A percentile compares a stretch with the other conserved stretches of the same genome.
phyloP scores from a whole-genome alignment of 2,797 vertebrate genomes.

The Rhincodon typus region DNA sequence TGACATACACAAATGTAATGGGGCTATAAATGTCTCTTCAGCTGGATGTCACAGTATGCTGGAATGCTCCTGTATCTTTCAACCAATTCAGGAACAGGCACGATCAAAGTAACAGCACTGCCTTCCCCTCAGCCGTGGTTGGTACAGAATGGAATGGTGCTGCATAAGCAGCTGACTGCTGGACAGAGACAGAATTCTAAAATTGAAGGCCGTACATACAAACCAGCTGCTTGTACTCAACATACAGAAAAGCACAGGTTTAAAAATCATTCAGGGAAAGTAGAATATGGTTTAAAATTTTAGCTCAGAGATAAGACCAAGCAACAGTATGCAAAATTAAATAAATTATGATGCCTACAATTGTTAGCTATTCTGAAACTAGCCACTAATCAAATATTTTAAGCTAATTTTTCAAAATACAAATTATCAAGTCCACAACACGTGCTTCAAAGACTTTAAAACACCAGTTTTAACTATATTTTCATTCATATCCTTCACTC shows the following conservation, averaged over 20 bases:
- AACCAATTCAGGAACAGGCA: constrained; percentile 39
- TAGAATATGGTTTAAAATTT: constrained; percentile 7
- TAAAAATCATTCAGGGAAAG: background rate
- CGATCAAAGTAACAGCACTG: constrained; percentile 44
- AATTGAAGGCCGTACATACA: constrained; percentile 41
- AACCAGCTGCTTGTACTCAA: constrained; percentile 37
- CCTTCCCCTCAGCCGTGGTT: constrained; percentile 43
- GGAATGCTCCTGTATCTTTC: constrained; percentile 46
- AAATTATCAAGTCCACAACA: background rate
- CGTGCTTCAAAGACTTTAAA: background rate
- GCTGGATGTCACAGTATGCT: constrained; percentile 45
- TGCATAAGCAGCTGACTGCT: constrained; percentile 44
- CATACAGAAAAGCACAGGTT: background rate
- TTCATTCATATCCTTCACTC: background rate
- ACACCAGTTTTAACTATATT: background rate
- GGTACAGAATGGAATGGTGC: constrained; percentile 43
- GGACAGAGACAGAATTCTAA: constrained; percentile 36
- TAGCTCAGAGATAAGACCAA: background rate
- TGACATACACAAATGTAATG: constrained; percentile 53
- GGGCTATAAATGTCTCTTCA: constrained; percentile 48
- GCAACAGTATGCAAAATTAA: background rate
- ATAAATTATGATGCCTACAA: too few relatives aligned
- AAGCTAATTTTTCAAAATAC: background rate
- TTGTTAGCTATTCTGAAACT: background rate
- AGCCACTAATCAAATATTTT: background rate